A percentile compares a stretch with the other conserved stretches of the same genome.
phyloP scores from a whole-genome alignment of 2,797 vertebrate species.

The Tamandua tetradactyla region DNA sequence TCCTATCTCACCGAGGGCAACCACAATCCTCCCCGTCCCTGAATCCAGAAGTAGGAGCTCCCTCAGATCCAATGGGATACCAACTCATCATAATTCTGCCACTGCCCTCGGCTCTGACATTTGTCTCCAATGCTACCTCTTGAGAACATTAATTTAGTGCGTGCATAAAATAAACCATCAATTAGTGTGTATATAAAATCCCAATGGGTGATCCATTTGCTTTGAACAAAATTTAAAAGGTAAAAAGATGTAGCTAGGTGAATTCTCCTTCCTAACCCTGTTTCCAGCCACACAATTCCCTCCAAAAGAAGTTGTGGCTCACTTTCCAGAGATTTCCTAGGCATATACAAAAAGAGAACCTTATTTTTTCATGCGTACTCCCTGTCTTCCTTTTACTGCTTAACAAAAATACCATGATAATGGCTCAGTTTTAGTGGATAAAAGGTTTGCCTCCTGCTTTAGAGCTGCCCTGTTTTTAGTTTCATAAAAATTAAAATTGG shows the following conservation, averaged over 20 bases:
- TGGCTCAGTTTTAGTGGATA: background rate
- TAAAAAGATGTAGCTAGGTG: background rate
- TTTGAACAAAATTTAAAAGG: background rate
- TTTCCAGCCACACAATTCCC: background rate
- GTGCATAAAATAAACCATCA: too few relatives aligned
- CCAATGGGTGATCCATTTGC: background rate
- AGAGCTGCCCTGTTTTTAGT: background rate
- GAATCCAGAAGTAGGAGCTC: too few relatives aligned
- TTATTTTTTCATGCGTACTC: background rate
- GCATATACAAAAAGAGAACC: background rate
- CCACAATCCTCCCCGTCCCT: background rate
- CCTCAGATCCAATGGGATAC: background rate
- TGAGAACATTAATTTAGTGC: too few relatives aligned
- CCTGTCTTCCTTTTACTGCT: background rate
- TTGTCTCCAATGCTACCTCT: background rate
- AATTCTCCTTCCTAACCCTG: background rate
- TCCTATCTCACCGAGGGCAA: background rate
- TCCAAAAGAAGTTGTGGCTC: background rate
- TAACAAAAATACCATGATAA: background rate
- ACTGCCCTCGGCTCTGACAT: accelerated
- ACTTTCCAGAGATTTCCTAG: background rate
- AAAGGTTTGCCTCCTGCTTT: background rate
- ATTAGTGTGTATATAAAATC: too few relatives aligned
- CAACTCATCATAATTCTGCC: background rate
- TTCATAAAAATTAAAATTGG: too few relatives aligned